Evolutionary conservation across 2,888 invertebrate genomes (phyloP), one percentile per base, ranked within the genome.

Genomic region (Trissolcus japonicus): DNA sequence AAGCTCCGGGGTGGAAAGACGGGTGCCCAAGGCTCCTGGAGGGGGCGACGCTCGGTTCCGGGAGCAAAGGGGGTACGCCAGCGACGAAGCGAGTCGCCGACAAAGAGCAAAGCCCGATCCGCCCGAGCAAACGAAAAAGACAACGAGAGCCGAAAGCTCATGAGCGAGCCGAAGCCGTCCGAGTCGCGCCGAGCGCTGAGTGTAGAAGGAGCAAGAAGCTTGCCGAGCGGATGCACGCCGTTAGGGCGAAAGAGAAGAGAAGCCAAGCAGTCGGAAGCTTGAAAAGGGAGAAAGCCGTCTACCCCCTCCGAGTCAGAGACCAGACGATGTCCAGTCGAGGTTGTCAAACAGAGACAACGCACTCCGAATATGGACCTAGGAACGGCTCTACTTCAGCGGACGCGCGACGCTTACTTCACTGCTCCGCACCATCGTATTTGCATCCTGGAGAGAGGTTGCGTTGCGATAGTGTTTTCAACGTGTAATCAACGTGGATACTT

Each of bases 181-280:
- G 83, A 84, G 69, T 73, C 78, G 65, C 78, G 78, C 83, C 84
- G 83, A 77, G 77, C 78, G 77, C 60, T 75, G 55, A 66, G 21
- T 53, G 63, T 19, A 51, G 57, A 74, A 61, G 76, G 71, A 76
- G 71, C 56, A 71, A 71, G 76, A 67, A 76, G 61, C 71, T 57
- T 57, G 71, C 57, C 51, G 65, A 62, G 60, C 60, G 62, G 61
- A 53, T 51, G 48, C 54, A 53, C 57, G 60, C 71, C 66, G 76
- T 76, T 76, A 71, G 76, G 76, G 71, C 62, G 67, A 76, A 76
- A 76, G 72, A 72, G 76, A 76, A 72, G 76, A 72, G 76, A 71
- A 76, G 76, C 76, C 71, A 76, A 76, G 76, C 76, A 76, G 76
- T 71, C 71, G 71, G 67, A 76, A 76, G 72, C 72, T 67, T 67